Evolutionary conservation across 2,113 vertebrate species (phyloP), one percentile per base, ranked within the genome.

Genomic region (Prochilodus magdalenae): DNA sequence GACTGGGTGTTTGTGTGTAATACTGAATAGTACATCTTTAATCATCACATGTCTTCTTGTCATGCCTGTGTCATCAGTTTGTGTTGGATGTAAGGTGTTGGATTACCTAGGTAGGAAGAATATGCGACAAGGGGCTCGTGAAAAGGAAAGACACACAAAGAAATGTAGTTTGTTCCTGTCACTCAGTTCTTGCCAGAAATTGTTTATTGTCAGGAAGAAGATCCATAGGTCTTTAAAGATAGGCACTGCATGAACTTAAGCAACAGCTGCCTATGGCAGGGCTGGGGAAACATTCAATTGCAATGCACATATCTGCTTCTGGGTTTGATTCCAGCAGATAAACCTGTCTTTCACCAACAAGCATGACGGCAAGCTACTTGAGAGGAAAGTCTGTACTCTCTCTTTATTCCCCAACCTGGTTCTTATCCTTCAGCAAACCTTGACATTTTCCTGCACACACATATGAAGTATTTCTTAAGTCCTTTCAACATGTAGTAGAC

Each of bases 381-480:
- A 85, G 88, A 87, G 82, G 86, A 88, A 71, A 89, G 53, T 55
- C 53, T 55, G 53, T 75, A 90, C 87, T 90, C 90, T 80, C 57
- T 82, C 85, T 44, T 44, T 44, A n/a, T 10, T 11, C 87, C 86
- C 86, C 89, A 81, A 87, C 83, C 84, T 75, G 84, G 81, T 91
- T 89, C 84, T 88, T 91, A 87, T 92, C 90, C 89, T 87, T 90
- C 88, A 85, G 85, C 86, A 92, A 93, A 93, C 92, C 92, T 93
- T 94, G 93, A 93, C 92, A 92, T 92, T 92, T 94, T 83, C 84
- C 84, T 76, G 77, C 87, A 84, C 84, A 81, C 85, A 87, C 90
- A 90, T 87, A 88, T 90, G 87, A 92, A 92, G 89, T 90, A 92
- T 93, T 91, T 92, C 87, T 90, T 90, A 92, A 93, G 89, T 90